Base-by-base conservation (phyloP, 2,797 vertebrate species). In the Pseudomugil tenellus region DNA sequence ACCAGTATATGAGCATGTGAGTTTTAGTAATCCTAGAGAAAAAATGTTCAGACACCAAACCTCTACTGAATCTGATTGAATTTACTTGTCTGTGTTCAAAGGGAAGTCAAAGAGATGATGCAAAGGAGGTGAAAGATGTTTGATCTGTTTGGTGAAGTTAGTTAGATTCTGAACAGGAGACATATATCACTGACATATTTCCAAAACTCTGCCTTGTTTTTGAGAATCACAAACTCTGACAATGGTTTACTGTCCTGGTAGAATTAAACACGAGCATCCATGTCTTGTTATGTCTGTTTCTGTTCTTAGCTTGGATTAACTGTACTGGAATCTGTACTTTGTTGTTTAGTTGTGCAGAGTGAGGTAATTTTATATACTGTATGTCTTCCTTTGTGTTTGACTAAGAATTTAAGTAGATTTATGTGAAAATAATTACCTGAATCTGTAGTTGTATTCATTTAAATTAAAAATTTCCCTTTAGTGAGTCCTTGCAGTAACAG, bases 181-280 rank as follows among this genome's bases (percentile, higher is more conserved):
- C 55, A 11, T 75, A 51, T 76, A 37, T 67, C 39, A 59, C 46
- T 70, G 37, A 67, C n/a, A 74, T 73, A 76, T 63, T n/a, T 28
- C 67, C 37, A n/a, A 57, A 76, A 60, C 63, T 67, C 68, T 70
- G 62, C 23, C 65, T 79, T 72, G n/a, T 23, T 55, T 55, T 63
- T 25, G 58, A 51, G 23, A 26, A 16, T 16, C 10, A 79, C 80
- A 70, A 66, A 67, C 66, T 72, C 58, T 70, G 73, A 69, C 67
- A 35, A 12, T 67, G 68, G 41, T 26, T 74, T 74, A 4, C 70
- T 39, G 9, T 26, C 55, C 41, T 59, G 58, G 39, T 41, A 67
- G 60, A 53, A 67, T 26, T 68, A 64, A 64, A 28, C 26, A 16
- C 25, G 35, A 57, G 21, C 59, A 8, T 57, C 34, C 11, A 21